Evolutionary conservation across 2,113 vertebrate genomes (phyloP), one percentile per base, ranked within the genome.

Genomic region (Zosterops lateralis): DNA sequence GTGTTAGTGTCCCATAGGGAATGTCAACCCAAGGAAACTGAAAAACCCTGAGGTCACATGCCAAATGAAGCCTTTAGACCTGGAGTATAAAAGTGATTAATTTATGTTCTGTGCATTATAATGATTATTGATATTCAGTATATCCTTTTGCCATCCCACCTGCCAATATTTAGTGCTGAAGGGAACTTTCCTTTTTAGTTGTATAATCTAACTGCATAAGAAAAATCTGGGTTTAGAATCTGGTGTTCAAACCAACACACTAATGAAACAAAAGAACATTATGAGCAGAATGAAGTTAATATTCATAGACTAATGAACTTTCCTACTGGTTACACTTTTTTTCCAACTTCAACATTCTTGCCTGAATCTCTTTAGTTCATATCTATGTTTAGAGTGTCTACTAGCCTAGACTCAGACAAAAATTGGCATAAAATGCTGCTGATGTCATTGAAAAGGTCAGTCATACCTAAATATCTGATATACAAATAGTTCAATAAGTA

Each of bases 151-250:
- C 14, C 31, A 13, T 95, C 91, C 78, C 36, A 60, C 82, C 67
- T 94, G 61, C 79, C 89, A 96, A 58, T 95, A 88, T 76, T 92
- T 82, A 89, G 44, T 83, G 14, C 73, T 89, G 65, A 70, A 44
- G 28, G 45, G 8, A 85, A 92, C 10, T 12, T 71, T 91, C 4
- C 60, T 96, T 93, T 92, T 48, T 54, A 90, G 31, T 22, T 84
- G 15, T 65, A 53, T 36, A 48, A 81, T 74, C n/a, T 73, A 79
- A 95, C 87, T 94, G 42, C 64, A 51, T 25, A 60, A 72, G 31
- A 67, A 89, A 91, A 78, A 81, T 29, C 40, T 8, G 36, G 21
- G 22, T 71, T 93, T 44, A 89, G 34, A 58, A 68, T 44, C 45
- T 85, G 28, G 20, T 48, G 73, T 90, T 85, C 81, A 65, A 90